phyloP scores from a whole-genome alignment of 30 jellyfish, hydroid and myxozoan species.

The Turritopsis dohrnii region DNA sequence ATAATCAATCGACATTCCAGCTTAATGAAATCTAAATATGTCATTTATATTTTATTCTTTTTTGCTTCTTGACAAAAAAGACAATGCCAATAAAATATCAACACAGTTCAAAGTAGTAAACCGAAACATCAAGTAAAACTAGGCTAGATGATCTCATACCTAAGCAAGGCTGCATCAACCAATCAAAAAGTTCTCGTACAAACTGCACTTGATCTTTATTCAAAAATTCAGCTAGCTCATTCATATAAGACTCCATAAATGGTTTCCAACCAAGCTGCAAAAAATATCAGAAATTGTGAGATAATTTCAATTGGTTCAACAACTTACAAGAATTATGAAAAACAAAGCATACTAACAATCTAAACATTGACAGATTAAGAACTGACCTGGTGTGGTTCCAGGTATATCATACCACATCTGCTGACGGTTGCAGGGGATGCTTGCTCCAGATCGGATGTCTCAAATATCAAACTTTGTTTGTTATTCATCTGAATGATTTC shows the following conservation, averaged over 20 bases:
- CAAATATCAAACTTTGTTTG: slow-evolving; percentile 89
- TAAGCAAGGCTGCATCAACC: slow-evolving; percentile 96
- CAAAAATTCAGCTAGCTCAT: slow-evolving; percentile 56
- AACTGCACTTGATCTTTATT: slow-evolving; percentile 78
- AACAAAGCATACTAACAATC: no score
- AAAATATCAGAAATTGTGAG: neutral
- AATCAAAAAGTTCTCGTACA: slow-evolving; percentile 65
- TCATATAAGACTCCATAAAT: slow-evolving; percentile 82
- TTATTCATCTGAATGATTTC: slow-evolving; percentile 90
- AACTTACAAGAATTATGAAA: no score
- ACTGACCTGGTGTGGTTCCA: slow-evolving; percentile 93
- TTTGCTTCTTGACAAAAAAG: no score
- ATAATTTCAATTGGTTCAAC: no score
- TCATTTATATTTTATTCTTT: no score
- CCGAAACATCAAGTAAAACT: no score
- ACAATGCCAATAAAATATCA: no score
- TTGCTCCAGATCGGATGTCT: slow-evolving; percentile 87
- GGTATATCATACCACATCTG: slow-evolving; percentile 92
- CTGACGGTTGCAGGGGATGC: slow-evolving; percentile 98
- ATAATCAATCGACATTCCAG: slow-evolving; percentile 70
- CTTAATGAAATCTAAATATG: slow-evolving; percentile 54
- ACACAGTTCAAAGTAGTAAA: no score
- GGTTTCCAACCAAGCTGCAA: slow-evolving; percentile 98
- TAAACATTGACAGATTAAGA: neutral
- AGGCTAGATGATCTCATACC: no score